Base-by-base conservation (phyloP, 2,888 invertebrate genomes). In the Cataglyphis livida region DNA sequence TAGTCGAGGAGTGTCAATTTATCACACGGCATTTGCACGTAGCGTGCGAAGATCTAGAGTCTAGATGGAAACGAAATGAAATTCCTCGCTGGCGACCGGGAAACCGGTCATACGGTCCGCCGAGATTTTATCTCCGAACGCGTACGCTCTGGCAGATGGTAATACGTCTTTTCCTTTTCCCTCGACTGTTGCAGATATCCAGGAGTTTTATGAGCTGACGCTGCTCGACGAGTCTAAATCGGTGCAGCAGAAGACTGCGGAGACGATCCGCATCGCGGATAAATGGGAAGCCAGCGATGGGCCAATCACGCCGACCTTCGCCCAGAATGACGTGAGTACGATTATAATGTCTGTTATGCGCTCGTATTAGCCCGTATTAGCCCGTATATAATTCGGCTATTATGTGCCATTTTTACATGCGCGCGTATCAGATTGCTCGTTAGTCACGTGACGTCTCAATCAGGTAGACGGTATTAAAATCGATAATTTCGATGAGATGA, bases 171-270 rank as follows among this genome's bases (percentile, higher is more conserved):
- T 70, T 41, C 38, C 73, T 84, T 85, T 86, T 82, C 81, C 90
- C 84, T 62, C 74, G 90, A 84, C 87, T 92, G 85, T 96, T 96
- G 38, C 96, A 98, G 99, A 99, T 96, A 99, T 99, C 94, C 99
- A 99, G 96, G 99, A 99, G 95, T 99, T 99, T 95, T 99, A 99
- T 95, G 99, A 99, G 95, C 96, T 98, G 93, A 99, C 99, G 82
- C 96, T 99, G 90, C 96, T 99, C 93, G 99, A 99, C 95, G 99
- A 99, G 95, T 98, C 97, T 86, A 99, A 99, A 95, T 97, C 98
- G 85, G 97, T 98, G 91, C 98, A 98, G 95, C 98, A 99, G 95
- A 99, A 99, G 95, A 99, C 99, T 88, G 97, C 97, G 83, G 99
- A 99, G 95, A 98, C 99, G 78, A 97, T 99, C 94, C 97, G 98